Evolutionary conservation across 2,797 vertebrate genomes (phyloP), one percentile per base, ranked within the genome.

Genomic region (Synanceia verrucosa): DNA sequence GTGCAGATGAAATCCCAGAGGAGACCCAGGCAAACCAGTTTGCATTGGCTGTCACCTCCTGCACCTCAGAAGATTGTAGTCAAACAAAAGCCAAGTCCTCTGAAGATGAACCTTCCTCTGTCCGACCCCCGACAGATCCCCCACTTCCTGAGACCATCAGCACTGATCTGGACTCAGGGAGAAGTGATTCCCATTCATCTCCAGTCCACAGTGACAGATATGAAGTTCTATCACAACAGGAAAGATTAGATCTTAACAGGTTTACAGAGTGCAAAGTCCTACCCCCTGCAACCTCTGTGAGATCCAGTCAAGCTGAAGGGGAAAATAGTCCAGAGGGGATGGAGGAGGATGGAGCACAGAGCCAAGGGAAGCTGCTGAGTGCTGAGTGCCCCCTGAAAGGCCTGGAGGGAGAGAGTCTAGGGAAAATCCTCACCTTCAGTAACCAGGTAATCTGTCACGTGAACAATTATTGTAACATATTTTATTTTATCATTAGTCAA

Each of bases 361-460:
- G 4, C 51, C 68, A 44, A 39, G 72, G 12, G 61, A 55, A 93
- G 79, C 13, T 41, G 1, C 89, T 8, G 71, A 72, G 31, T n/a
- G 14, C 2, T 3, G 7, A 76, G 23, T 14, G 19, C 48, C 0
- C 10, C 11, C 70, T 52, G 78, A 88, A 70, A 21, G 46, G 36
- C 0, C 76, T 86, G 34, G 91, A 86, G 0, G 93, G 86, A 0
- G 95, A 96, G 44, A 92, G 88, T 33, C 79, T 90, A 3, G 94
- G 90, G 53, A 95, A 93, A 71, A 96, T 99, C 60, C 94, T 98
- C 9, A 91, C 94, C 84, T 95, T 98, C 88, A 98, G 96, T 73
- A 96, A 90, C 79, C 96, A 95, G 50, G 92, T 92, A 82, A 66
- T 23, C 9, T 36, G 14, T 51, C n/a, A 36, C 14, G 6, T 26